These are phyloP conservation scores for Pogonomyrmex barbatus DNA, from an alignment of 1,140 invertebrate species.

Conservation along the genomic window DNA sequence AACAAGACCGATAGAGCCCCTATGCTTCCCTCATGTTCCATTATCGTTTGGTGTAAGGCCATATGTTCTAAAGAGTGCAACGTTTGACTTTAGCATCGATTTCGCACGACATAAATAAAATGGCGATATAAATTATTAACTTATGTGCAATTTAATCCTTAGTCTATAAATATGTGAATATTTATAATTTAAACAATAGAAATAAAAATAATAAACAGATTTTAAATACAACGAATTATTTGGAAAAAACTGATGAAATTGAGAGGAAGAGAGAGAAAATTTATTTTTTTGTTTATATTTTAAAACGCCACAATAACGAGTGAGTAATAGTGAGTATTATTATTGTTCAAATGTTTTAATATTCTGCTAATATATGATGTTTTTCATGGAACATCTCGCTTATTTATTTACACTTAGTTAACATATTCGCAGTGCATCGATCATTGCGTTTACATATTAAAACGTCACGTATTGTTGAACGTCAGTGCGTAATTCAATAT, in stretches of 20 bases:
- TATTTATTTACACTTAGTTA: slow-evolving; percentile 13
- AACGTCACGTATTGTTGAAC: background rate
- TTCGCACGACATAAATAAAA: background rate
- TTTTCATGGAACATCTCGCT: background rate
- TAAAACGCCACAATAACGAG: background rate
- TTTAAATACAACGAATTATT: background rate
- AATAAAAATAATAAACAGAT: background rate
- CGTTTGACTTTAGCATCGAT: background rate
- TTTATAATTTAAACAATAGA: background rate
- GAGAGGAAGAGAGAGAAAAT: background rate
- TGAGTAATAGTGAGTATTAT: slow-evolving; percentile 3
- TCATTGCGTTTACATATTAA: slow-evolving; percentile 22
- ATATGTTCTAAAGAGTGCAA: background rate
- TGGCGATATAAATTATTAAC: background rate
- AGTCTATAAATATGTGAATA: background rate
- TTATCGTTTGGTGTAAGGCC: slow-evolving; percentile 45
- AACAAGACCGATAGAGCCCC: slow-evolving; percentile 67
- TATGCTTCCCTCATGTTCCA: slow-evolving; percentile 59
- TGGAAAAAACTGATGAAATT: background rate
- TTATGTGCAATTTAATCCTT: background rate
- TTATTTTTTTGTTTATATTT: background rate
- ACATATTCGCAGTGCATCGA: slow-evolving; percentile 27
- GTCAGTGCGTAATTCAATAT: background rate
- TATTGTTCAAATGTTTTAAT: background rate
- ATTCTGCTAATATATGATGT: background rate